Base-by-base conservation (phyloP, 2,113 vertebrate species). In the Galemys pyrenaicus region DNA sequence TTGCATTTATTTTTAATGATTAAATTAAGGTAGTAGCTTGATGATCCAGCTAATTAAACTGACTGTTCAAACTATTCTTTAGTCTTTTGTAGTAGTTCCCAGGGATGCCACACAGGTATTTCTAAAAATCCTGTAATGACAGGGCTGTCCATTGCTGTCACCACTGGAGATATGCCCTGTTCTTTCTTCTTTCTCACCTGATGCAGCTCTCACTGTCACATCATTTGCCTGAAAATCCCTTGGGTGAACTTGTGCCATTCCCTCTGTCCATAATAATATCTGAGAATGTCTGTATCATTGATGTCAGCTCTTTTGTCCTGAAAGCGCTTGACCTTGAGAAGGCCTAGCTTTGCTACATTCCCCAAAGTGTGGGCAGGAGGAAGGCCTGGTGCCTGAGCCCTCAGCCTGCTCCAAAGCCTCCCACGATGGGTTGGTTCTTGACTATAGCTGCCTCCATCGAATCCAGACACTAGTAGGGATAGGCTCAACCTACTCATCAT, bases 1-100 rank as follows among this genome's bases (percentile, higher is more conserved):
- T 56, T 44, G 35, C 26, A 79, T 24, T 77, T 82, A 70, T 83
- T 73, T 89, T 65, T 92, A 86, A 58, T 79, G 51, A 62, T 70
- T 9, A 62, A 71, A 80, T 78, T 89, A 58, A 79, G 37, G 64
- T 19, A 30, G 8, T 58, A 24, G 1, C 89, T 83, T 39, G 22
- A 37, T 81, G 11, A 5, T n/a, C 9, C 26, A 17, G 0, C 62
- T 74, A 65, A 35, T 67, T 81, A 94, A 78, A 6, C 24, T 78
- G 62, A 78, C 16, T 37, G 16, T 17, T 92, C 15, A 62, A 62
- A 11, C 6, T 19, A 64, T 54, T 62, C 32, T 87, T 81, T 2
- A 22, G 2, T 35, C 58, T 17, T 16, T 60, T 60, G 32, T 56
- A 35, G 3, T 39, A 6, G 1, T 75, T 71, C 32, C 44, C 35